Percentiles rank a stretch among this genome's conserved stretches.
Conservation (phyloP, 2,888 invertebrate species). For the Incurvaria masculella region DNA sequence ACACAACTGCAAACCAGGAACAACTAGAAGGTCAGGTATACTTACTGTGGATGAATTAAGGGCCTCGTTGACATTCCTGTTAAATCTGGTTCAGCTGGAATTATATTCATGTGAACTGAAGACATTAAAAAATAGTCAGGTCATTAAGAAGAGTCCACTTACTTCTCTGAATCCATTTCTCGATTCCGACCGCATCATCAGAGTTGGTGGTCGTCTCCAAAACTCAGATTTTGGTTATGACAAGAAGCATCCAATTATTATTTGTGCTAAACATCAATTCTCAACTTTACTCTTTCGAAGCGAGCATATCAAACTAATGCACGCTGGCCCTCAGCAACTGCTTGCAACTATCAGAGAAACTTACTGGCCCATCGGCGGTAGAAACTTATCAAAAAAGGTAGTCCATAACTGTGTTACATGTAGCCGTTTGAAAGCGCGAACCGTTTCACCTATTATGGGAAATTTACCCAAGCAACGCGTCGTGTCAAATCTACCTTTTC, state of each 20-base stretch:
- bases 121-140: slow-evolving; percentile 1
- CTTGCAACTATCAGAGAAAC: slow-evolving; percentile 14
- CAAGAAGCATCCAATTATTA: slow-evolving; percentile 6
- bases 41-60: neutral
- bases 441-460: slow-evolving; percentile 19
- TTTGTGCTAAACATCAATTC: slow-evolving; percentile 13
- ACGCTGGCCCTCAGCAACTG: slow-evolving; percentile 18
- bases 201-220: no score
- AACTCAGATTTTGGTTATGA: no score
- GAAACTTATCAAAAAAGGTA: slow-evolving; percentile 10
- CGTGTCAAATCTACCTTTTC: slow-evolving; percentile 6
- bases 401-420: slow-evolving; percentile 13
- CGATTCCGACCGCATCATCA: neutral
- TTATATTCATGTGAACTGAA: neutral
- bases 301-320: slow-evolving; percentile 13
- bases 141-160: neutral
- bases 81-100: neutral
- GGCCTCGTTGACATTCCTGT: no score
- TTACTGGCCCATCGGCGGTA: slow-evolving; percentile 17
- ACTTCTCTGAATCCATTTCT: neutral
- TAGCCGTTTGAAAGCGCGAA: slow-evolving; percentile 13
- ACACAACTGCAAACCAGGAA: slow-evolving; percentile 1
- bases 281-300: slow-evolving; percentile 14
- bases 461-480: slow-evolving; percentile 15
- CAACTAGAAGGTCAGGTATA: neutral